Evolutionary conservation across 2,113 vertebrate species (phyloP).

Genomic region (Bubalus kerabau): DNA sequence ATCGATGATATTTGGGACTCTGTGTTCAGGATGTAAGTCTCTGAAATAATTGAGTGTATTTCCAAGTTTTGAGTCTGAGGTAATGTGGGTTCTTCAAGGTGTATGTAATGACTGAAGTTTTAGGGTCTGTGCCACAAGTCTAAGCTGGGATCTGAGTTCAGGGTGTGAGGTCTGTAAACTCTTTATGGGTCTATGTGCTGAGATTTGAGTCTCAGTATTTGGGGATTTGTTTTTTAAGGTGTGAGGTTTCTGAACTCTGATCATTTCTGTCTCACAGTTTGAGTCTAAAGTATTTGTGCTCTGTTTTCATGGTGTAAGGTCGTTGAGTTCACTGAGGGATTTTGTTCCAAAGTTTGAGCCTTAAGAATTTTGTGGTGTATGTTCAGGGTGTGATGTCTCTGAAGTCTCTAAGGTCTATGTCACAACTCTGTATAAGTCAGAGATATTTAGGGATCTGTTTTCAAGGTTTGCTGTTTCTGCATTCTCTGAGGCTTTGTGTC

Average conservation of each 20-base stretch:
- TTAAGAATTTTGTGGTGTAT: not conserved
- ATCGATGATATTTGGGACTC: not conserved
- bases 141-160: not conserved
- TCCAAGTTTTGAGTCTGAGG: not conserved
- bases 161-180: not conserved
- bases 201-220: not conserved
- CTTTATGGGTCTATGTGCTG: not conserved
- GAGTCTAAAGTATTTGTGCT: not conserved
- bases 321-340: not conserved
- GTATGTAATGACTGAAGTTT: not conserved
- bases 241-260: not conserved
- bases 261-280: not conserved
- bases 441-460: not conserved
- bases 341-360: not conserved
- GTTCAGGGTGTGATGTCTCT: not conserved
- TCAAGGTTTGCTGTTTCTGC: not conserved
- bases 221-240: not conserved
- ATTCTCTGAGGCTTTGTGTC: not conserved
- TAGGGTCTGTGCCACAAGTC: not conserved
- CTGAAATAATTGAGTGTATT: not conserved
- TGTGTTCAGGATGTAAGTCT: not conserved
- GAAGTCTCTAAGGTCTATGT: not conserved
- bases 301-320: not conserved
- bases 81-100: not conserved
- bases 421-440: not conserved